Evolutionary conservation across 2,888 invertebrate species (phyloP).

Genomic region (Tenodera sinensis): DNA sequence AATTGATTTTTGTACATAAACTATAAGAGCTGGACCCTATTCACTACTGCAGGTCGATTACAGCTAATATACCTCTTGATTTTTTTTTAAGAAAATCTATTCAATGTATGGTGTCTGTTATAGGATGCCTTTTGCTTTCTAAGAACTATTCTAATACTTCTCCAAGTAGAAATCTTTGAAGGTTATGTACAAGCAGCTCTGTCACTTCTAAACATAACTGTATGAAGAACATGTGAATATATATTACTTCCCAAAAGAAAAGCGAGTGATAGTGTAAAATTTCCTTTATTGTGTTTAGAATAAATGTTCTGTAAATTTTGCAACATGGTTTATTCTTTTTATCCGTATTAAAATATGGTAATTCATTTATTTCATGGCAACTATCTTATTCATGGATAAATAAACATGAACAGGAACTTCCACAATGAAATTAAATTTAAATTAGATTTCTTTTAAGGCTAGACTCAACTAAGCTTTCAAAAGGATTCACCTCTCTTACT

Average conservation of each 20-base stretch:
- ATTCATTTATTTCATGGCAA: no score
- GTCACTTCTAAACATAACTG: slow-evolving; percentile 15
- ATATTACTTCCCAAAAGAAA: slow-evolving; percentile 17
- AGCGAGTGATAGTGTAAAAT: slow-evolving; percentile 22
- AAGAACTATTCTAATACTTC: slow-evolving; percentile 18
- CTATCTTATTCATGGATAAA: no score
- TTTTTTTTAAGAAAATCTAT: slow-evolving; percentile 3
- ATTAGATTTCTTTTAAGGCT: no score
- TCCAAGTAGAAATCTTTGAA: slow-evolving; percentile 1
- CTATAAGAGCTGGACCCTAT: not conserved
- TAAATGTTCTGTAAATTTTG: slow-evolving; percentile 30
- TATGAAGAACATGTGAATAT: slow-evolving; percentile 16
- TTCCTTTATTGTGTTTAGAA: slow-evolving; percentile 24
- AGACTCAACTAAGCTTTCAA: no score
- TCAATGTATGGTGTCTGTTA: slow-evolving; percentile 26
- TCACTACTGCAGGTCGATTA: slow-evolving; percentile 4
- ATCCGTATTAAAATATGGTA: not conserved
- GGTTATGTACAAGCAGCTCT: not conserved
- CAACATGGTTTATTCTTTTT: not conserved
- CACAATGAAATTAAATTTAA: no score
- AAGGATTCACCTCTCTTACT: no score
- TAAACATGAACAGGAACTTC: no score
- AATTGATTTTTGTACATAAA: slow-evolving; percentile 13
- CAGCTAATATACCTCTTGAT: slow-evolving; percentile 9
- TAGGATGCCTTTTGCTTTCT: slow-evolving; percentile 24